These are phyloP conservation scores for Psittacula derbiana DNA, from an alignment of 2,797 vertebrate species.

Conservation along the genomic window DNA sequence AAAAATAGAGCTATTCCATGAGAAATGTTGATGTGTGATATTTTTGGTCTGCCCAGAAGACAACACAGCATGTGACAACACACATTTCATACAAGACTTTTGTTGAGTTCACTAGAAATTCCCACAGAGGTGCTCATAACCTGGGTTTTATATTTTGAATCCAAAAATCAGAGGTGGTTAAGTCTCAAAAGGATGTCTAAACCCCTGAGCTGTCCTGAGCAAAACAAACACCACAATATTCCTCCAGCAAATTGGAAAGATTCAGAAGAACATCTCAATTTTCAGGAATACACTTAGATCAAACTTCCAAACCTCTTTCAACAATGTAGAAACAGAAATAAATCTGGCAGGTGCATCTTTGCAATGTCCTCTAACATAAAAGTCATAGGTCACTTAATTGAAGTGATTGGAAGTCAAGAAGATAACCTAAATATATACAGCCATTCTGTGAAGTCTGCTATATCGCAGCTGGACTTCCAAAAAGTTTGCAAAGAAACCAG, in stretches of 20 bases:
- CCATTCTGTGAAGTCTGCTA: not conserved
- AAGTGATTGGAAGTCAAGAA: slow-evolving; percentile 29
- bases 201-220: not conserved
- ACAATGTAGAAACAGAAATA: slow-evolving; percentile 24
- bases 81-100: not conserved
- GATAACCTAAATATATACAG: slow-evolving; percentile 2
- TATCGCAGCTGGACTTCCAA: not conserved
- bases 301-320: slow-evolving; percentile 40
- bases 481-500: not conserved
- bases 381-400: not conserved
- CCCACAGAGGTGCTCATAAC: not conserved
- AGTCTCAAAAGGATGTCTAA: slow-evolving; percentile 20
- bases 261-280: slow-evolving; percentile 25
- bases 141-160: not conserved
- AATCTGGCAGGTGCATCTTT: slow-evolving; percentile 62
- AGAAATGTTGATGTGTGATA: slow-evolving; percentile 4
- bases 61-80: slow-evolving; percentile 31
- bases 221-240: not conserved
- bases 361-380: not conserved
- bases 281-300: not conserved
- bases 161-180: slow-evolving; percentile 33
- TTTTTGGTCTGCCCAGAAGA: slow-evolving; percentile 47
- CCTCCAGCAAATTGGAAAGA: slow-evolving; percentile 2
- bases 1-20: slow-evolving; percentile 42
- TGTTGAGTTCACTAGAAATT: not conserved